Conservation (phyloP, 2,888 invertebrate species). For the Lochmaea crataegi region DNA sequence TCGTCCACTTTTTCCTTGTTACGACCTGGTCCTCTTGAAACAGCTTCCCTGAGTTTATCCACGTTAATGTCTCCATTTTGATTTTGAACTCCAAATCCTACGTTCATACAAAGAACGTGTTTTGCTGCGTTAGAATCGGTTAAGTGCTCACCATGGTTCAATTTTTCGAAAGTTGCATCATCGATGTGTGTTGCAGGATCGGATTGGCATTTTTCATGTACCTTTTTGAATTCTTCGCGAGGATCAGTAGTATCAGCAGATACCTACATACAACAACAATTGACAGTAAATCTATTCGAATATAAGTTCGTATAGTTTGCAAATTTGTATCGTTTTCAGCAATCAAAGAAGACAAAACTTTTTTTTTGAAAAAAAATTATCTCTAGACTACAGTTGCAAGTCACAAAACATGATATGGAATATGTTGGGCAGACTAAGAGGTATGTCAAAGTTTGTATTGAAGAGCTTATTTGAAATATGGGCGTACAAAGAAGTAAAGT, state of each 20-base stretch:
- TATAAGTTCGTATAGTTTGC: too few relatives aligned
- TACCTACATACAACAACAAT: neutral
- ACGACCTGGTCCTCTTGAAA: neutral
- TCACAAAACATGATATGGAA: too few relatives aligned
- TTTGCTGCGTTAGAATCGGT: neutral
- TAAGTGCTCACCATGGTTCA: neutral
- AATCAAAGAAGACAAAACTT: too few relatives aligned
- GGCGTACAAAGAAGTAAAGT: too few relatives aligned
- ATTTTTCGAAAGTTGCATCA: conserved; percentile 4
- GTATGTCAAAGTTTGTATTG: too few relatives aligned
- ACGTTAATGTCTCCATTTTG: conserved; percentile 17
- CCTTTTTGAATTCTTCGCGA: neutral
- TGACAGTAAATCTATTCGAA: too few relatives aligned
- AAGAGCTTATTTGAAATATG: too few relatives aligned
- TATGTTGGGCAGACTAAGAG: too few relatives aligned
- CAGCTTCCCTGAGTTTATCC: neutral
- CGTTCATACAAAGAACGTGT: conserved; percentile 15
- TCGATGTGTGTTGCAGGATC: conserved; percentile 1
- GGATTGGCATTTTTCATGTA: conserved; percentile 3
- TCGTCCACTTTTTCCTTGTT: neutral
- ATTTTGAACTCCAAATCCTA: neutral
- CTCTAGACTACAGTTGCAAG: too few relatives aligned
- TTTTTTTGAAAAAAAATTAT: too few relatives aligned
- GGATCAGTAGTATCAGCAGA: neutral
- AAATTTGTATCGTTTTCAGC: too few relatives aligned